Base-by-base conservation (phyloP, 1,140 invertebrate genomes). In the Halictus rubicundus region DNA sequence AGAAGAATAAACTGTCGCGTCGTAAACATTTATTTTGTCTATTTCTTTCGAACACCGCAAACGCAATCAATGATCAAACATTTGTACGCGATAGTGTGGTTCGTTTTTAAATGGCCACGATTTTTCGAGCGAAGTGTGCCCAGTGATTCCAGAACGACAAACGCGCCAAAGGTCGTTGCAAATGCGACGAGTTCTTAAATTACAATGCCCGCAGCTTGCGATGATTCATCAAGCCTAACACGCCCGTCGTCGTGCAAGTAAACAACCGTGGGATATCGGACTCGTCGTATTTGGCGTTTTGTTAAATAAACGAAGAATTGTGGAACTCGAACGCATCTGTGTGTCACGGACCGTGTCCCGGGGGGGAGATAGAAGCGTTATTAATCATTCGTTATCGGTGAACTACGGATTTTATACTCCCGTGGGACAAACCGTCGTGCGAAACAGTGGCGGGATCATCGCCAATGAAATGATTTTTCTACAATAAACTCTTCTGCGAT, bases 151-250 rank as follows among this genome's bases (percentile, higher is more conserved):
- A 71, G 32, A 57, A 39, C 46, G 77, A 59, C 23, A 69, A 72
- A 75, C 78, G 42, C 63, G 75, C 54, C 27, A 80, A 73, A 78
- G 68, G 59, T 80, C 49, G 63, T 71, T 19, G 37, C 14, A 39
- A 77, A 69, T 59, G 68, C 64, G 32, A 46, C 27, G 69, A 65
- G 25, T 52, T 80, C 76, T 78, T 83, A 82, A 87, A 85, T 88
- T 82, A 88, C 81, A 79, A 76, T 23, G 37, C 83, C 61, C 76
- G 70, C 65, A 82, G 69, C 78, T 74, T 23, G 64, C 66, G 86
- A 77, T 88, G 87, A 88, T 86, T 89, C 85, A 87, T 82, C 64
- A 57, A 4, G 12, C 25, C 27, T 64, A 80, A 80, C 46, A n/a
- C 59, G 54, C 68, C 46, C 3, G 68, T 42, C 60, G 19, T n/a